phyloP scores from a whole-genome alignment of 2,113 vertebrate species.

The Pygoscelis adeliae region DNA sequence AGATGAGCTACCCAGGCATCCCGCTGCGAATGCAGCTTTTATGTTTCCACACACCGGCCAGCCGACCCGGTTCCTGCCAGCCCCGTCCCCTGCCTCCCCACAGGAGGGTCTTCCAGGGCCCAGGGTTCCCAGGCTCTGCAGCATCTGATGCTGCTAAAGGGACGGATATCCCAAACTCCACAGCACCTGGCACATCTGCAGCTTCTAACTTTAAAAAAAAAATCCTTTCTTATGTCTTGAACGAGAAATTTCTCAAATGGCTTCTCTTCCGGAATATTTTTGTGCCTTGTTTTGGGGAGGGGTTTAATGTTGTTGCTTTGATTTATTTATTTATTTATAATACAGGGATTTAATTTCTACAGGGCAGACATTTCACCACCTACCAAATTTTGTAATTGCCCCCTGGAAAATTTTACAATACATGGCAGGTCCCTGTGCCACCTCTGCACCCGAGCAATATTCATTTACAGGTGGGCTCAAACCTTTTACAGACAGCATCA shows the following conservation, averaged over 20 bases:
- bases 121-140: background rate
- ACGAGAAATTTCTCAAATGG: background rate
- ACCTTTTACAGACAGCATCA: background rate
- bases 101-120: background rate
- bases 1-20: background rate
- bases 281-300: background rate
- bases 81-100: background rate
- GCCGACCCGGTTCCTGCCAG: background rate
- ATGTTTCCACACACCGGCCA: accelerated
- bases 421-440: background rate
- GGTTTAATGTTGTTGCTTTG: background rate
- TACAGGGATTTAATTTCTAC: background rate
- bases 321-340: background rate
- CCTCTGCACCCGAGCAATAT: background rate
- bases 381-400: background rate
- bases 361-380: background rate
- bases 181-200: background rate
- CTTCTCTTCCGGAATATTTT: background rate
- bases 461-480: background rate
- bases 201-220: too few relatives aligned
- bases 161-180: background rate
- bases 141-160: background rate
- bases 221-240: background rate
- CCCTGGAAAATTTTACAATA: background rate
- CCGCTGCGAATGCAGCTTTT: accelerated